Percentiles rank a stretch among this genome's conserved stretches.
phyloP scores from a whole-genome alignment of 2,113 vertebrate genomes.

The Cyanoderma ruficeps region DNA sequence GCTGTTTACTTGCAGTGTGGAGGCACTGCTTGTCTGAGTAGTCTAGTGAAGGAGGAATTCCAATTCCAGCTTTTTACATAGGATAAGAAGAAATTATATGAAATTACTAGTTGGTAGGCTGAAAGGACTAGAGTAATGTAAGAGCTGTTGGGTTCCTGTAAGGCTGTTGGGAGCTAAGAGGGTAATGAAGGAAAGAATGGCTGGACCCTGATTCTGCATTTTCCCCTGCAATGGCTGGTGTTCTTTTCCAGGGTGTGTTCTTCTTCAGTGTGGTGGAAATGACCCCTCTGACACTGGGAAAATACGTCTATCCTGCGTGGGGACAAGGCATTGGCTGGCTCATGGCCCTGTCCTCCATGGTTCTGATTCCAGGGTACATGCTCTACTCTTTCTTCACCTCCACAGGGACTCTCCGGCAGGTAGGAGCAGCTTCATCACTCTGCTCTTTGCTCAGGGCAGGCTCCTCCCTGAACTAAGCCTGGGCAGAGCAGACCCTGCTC shows the following conservation, averaged over 20 bases:
- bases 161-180: background rate
- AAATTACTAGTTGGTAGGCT: background rate
- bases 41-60: background rate
- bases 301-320: slow-evolving; percentile 86
- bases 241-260: slow-evolving; percentile 79
- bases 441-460: background rate
- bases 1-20: background rate
- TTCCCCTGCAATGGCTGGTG: background rate
- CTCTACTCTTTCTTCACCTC: slow-evolving; percentile 82
- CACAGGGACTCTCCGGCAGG: slow-evolving; percentile 77
- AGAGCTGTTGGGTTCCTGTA: background rate
- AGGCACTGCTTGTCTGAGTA: background rate
- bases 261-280: slow-evolving; percentile 90
- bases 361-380: slow-evolving; percentile 85
- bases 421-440: background rate
- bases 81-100: background rate
- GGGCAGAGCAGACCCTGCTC: background rate
- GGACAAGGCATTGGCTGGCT: slow-evolving; percentile 87
- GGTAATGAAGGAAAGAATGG: background rate
- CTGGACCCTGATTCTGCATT: background rate
- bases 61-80: background rate
- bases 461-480: background rate
- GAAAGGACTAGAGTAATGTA: background rate
- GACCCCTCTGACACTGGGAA: slow-evolving; percentile 86
- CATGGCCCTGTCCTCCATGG: slow-evolving; percentile 89